These are phyloP conservation scores for Bilobella aurantiaca DNA, from an alignment of 1,140 invertebrate genomes.

Conservation along the genomic window DNA sequence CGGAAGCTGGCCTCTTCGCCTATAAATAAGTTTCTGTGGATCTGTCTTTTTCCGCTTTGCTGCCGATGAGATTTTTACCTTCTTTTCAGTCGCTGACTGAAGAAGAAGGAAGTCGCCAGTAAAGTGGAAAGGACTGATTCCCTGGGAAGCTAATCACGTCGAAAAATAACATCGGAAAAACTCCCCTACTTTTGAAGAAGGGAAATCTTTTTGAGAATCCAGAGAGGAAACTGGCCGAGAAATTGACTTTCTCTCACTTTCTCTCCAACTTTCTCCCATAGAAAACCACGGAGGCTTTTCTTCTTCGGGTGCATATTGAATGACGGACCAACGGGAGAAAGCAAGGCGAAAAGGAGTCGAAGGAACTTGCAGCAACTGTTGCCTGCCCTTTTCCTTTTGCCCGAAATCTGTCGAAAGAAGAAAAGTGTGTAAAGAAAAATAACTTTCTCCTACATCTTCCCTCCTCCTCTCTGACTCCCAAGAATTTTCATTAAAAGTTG, in stretches of 20 bases:
- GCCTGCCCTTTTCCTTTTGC: constrained; percentile 12
- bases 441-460: no score
- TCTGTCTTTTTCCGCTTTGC: constrained; percentile 41
- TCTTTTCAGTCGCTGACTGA: no score
- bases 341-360: no score
- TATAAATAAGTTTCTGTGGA: constrained; percentile 27
- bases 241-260: no score
- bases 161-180: neutral
- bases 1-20: no score
- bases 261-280: neutral
- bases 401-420: neutral
- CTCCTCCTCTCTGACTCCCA: no score
- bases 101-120: constrained; percentile 33
- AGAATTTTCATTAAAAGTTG: constrained; percentile 5
- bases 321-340: no score
- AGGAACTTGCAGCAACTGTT: no score
- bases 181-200: neutral
- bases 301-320: no score
- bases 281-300: neutral
- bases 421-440: neutral
- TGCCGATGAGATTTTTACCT: constrained; percentile 33
- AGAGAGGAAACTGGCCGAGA: no score
- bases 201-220: no score
- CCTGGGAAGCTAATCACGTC: constrained; percentile 32
- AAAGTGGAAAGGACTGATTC: constrained; percentile 40